These are phyloP conservation scores for Harlomillsia oculata DNA, from an alignment of 1,140 invertebrate genomes.

Conservation along the genomic window DNA sequence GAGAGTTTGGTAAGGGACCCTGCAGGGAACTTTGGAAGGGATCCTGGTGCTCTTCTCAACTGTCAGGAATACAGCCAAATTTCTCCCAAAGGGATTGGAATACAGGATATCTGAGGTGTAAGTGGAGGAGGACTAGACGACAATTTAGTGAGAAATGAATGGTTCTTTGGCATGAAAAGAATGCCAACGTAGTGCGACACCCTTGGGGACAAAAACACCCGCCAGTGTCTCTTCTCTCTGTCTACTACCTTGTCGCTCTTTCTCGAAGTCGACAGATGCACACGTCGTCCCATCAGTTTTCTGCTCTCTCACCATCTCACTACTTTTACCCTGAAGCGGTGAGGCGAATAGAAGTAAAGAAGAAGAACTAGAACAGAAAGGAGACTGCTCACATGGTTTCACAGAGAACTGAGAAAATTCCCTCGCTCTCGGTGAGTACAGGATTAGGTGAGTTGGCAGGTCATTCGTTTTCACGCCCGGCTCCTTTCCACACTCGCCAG, in stretches of 20 bases:
- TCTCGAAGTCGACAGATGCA: too few species aligned
- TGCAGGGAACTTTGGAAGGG: too few species aligned
- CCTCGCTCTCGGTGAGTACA: constrained; percentile 3
- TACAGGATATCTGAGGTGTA: background rate
- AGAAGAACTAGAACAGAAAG: background rate
- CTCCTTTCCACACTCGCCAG: constrained; percentile 21
- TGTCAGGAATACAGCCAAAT: too few species aligned
- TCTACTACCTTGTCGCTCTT: too few species aligned
- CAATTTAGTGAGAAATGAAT: constrained; percentile 25
- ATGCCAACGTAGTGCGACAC: constrained; percentile 12
- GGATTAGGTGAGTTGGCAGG: constrained; percentile 24
- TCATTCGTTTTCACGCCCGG: constrained; percentile 24
- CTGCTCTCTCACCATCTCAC: background rate
- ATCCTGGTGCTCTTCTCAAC: too few species aligned
- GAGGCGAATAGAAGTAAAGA: background rate
- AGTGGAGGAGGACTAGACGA: background rate
- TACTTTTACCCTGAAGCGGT: background rate
- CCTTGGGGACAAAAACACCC: too few species aligned
- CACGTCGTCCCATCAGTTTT: too few species aligned
- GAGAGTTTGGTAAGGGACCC: too few species aligned
- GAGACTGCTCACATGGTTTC: background rate
- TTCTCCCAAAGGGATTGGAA: too few species aligned
- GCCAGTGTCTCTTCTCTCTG: too few species aligned
- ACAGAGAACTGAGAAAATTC: too few species aligned
- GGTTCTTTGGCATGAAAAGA: constrained; percentile 18